Evolutionary conservation across 2,888 invertebrate species (phyloP).

Genomic region (Caenorhabditis drosophilae): DNA sequence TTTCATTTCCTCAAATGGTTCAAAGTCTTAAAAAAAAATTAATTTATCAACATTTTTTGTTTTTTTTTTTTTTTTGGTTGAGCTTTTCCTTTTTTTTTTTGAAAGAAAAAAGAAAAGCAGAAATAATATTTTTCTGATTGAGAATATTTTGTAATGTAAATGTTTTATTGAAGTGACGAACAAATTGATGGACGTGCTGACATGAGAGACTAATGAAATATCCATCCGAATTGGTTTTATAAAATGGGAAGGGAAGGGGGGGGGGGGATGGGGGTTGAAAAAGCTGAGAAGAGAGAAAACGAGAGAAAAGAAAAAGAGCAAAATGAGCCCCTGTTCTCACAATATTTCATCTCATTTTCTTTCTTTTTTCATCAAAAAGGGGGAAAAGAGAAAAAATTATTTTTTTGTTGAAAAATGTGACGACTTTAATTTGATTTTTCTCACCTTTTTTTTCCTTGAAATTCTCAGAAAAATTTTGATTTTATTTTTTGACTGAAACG

Average conservation of each 20-base stretch:
- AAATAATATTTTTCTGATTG: background rate
- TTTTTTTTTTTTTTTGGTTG: background rate
- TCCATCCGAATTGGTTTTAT: no score
- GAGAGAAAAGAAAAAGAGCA: background rate
- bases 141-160: no score
- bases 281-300: background rate
- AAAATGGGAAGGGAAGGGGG: no score
- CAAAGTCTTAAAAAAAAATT: background rate
- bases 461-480: background rate
- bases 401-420: no score
- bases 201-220: no score
- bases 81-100: background rate
- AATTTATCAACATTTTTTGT: background rate
- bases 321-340: no score
- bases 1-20: background rate
- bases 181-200: background rate
- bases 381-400: no score
- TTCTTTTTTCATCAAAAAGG: no score
- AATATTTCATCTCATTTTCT: no score
- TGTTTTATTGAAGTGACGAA: background rate
- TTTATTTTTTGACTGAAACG: no score
- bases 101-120: background rate
- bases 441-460: background rate
- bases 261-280: no score
- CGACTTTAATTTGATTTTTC: no score